These are phyloP conservation scores for Agraylea sexmaculata DNA, from an alignment of 1,140 invertebrate genomes.

Conservation along the genomic window DNA sequence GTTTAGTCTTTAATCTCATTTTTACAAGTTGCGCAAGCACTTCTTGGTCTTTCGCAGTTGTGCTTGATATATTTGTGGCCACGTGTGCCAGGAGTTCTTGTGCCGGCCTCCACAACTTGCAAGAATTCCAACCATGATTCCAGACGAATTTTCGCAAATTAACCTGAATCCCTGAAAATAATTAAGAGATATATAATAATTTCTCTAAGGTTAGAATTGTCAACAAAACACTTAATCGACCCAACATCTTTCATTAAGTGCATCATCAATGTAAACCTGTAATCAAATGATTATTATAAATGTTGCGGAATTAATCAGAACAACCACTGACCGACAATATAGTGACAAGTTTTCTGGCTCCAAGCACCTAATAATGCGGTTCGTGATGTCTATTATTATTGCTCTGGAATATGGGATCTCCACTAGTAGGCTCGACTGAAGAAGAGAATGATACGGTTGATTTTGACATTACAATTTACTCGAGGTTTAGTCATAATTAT, in stretches of 20 bases:
- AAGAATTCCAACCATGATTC: constrained; percentile 94
- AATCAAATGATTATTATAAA: constrained; percentile 29
- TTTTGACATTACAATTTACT: constrained; percentile 34
- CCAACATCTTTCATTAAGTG: constrained; percentile 83
- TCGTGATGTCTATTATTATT: too few species aligned
- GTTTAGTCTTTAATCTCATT: constrained; percentile 87
- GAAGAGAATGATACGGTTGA: constrained; percentile 34
- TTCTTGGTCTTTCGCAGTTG: constrained; percentile 73
- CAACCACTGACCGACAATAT: too few species aligned
- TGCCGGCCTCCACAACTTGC: constrained; percentile 79
- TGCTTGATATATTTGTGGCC: constrained; percentile 67
- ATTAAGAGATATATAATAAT: not conserved
- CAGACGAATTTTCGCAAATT: constrained; percentile 68
- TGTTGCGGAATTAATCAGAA: too few species aligned
- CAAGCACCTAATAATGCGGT: too few species aligned
- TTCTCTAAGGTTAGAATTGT: constrained; percentile 45
- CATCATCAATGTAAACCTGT: constrained; percentile 87
- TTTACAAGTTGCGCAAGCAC: constrained; percentile 82
- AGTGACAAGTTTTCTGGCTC: too few species aligned
- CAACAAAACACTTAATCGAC: constrained; percentile 86
- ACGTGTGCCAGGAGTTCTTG: constrained; percentile 90
- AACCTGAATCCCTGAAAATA: constrained; percentile 50
- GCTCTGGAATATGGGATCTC: too few species aligned
- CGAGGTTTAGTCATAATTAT: constrained; percentile 35
- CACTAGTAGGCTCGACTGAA: constrained; percentile 33